Evolutionary conservation across 2,888 invertebrate species (phyloP).

Genomic region (Branchellion lobata): DNA sequence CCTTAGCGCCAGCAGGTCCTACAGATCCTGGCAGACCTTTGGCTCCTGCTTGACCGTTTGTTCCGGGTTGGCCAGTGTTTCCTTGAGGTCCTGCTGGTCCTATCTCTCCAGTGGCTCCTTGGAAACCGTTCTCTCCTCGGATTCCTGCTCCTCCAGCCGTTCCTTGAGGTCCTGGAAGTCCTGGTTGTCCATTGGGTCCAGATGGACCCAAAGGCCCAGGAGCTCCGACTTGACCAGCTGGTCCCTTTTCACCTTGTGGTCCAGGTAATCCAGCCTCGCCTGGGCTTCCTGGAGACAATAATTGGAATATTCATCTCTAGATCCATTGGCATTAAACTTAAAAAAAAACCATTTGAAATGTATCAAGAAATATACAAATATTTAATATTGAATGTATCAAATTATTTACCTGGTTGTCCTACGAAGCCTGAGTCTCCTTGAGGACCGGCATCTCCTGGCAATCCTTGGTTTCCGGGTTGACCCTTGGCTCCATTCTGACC

Average conservation of each 20-base stretch:
- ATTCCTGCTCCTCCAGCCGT: not conserved
- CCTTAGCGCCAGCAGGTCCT: slow-evolving; percentile 12
- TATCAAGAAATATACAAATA: no score
- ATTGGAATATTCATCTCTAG: no score
- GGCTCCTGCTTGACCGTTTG: slow-evolving; percentile 1
- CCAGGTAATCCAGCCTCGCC: slow-evolving; percentile 46
- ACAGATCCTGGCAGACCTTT: slow-evolving; percentile 17
- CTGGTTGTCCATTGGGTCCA: slow-evolving; percentile 30
- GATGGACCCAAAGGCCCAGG: not conserved
- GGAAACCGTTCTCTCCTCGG: slow-evolving; percentile 28
- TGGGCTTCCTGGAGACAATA: slow-evolving; percentile 23
- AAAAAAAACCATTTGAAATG: no score
- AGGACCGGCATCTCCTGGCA: slow-evolving; percentile 44
- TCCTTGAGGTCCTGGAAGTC: slow-evolving; percentile 29
- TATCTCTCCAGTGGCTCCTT: slow-evolving; percentile 40
- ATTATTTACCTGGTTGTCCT: slow-evolving; percentile 43
- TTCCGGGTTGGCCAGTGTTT: slow-evolving; percentile 17
- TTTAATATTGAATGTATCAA: no score
- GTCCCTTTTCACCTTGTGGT: slow-evolving; percentile 50
- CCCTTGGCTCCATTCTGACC: slow-evolving; percentile 17
- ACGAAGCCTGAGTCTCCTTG: slow-evolving; percentile 45
- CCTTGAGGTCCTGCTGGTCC: slow-evolving; percentile 25
- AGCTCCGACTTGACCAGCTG: slow-evolving; percentile 1
- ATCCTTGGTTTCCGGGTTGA: not conserved
- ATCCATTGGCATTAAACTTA: no score